These are phyloP conservation scores for Limnodromus scolopaceus DNA, from an alignment of 2,797 vertebrate genomes.

Conservation along the genomic window DNA sequence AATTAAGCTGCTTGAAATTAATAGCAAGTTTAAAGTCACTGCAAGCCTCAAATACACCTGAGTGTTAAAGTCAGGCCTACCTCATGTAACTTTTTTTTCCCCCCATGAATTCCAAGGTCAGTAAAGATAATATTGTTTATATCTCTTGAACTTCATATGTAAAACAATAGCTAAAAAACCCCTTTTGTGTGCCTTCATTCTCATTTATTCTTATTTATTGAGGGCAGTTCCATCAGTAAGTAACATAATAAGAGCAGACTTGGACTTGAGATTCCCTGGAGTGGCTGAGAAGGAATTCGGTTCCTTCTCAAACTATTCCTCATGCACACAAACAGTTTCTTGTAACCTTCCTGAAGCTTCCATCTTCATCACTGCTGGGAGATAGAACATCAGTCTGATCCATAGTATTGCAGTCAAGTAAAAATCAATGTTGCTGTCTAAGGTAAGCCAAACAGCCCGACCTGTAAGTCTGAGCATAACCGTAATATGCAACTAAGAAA, in stretches of 20 bases:
- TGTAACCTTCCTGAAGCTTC: not conserved
- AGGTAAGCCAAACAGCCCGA: not conserved
- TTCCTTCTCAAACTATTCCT: not conserved
- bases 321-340: not conserved
- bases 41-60: not conserved
- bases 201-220: not conserved
- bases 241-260: not conserved
- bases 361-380: not conserved
- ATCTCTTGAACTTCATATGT: not conserved
- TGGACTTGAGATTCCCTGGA: not conserved
- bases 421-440: not conserved
- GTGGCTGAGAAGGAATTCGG: no score
- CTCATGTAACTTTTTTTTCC: not conserved
- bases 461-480: not conserved
- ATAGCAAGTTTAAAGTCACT: not conserved
- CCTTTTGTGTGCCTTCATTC: not conserved
- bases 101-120: not conserved
- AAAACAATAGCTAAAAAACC: not conserved
- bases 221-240: not conserved
- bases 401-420: not conserved
- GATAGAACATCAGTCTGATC: not conserved
- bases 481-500: not conserved
- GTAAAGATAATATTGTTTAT: not conserved
- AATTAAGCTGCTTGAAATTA: not conserved
- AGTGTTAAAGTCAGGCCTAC: not conserved